Conservation (phyloP, 2,113 vertebrate genomes). For the Chaenogobius annularis region DNA sequence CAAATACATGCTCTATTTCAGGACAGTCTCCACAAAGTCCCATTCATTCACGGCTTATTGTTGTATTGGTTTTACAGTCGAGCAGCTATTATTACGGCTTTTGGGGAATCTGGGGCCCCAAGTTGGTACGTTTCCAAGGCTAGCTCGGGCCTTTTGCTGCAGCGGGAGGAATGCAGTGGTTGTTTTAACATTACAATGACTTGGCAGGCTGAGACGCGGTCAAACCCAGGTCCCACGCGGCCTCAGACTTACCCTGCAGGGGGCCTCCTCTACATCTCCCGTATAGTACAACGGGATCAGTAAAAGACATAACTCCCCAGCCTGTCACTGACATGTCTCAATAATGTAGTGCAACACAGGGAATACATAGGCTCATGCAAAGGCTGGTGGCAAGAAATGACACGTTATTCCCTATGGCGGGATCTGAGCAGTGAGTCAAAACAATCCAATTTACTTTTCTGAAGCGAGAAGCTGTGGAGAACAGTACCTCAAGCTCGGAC, state of each 20-base stretch:
- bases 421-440: neutral
- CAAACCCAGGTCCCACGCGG: constrained; percentile 48
- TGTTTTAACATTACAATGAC: constrained; percentile 73
- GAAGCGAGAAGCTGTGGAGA: neutral
- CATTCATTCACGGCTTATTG: constrained; percentile 24
- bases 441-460: neutral
- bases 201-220: constrained; percentile 60
- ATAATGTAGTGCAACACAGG: neutral
- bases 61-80: constrained; percentile 31
- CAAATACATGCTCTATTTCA: constrained; percentile 9
- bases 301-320: constrained; percentile 12
- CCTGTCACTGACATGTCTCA: neutral
- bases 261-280: constrained; percentile 26
- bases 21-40: constrained; percentile 21
- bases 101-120: constrained; percentile 43
- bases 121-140: constrained; percentile 62
- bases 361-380: neutral
- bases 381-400: neutral
- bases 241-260: constrained; percentile 54
- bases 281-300: constrained; percentile 12
- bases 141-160: constrained; percentile 45
- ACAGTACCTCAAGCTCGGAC: neutral
- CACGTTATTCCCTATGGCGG: neutral
- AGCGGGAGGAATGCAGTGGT: constrained; percentile 67
- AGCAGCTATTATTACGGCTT: constrained; percentile 27